Conservation (phyloP, 2,888 invertebrate species). For the Clostera curtula region DNA sequence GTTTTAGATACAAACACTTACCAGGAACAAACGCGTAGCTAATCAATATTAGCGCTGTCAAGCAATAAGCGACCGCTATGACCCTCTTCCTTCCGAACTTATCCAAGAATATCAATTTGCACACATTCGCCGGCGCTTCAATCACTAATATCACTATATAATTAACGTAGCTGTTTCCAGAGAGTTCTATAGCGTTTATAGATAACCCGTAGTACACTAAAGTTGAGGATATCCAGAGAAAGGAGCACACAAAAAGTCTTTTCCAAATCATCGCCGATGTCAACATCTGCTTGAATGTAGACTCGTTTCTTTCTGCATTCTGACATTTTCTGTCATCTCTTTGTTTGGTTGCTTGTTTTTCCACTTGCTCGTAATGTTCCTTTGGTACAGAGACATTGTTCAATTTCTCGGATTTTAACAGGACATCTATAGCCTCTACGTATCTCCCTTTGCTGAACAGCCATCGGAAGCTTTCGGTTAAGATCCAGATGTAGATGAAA, state of each 20-base stretch:
- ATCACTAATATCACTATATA: slow-evolving; percentile 79
- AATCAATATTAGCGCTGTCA: slow-evolving; percentile 78
- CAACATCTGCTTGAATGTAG: slow-evolving; percentile 52
- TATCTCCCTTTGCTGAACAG: slow-evolving; percentile 77
- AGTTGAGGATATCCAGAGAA: slow-evolving; percentile 86
- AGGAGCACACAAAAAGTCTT: slow-evolving; percentile 78
- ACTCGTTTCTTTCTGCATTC: slow-evolving; percentile 44
- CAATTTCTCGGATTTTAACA: slow-evolving; percentile 76
- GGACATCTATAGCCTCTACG: slow-evolving; percentile 77
- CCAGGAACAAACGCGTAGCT: slow-evolving; percentile 78
- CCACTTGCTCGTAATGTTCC: slow-evolving; percentile 60
- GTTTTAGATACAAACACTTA: slow-evolving; percentile 30
- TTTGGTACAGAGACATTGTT: slow-evolving; percentile 72
- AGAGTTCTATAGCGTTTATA: slow-evolving; percentile 83
- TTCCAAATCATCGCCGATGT: slow-evolving; percentile 72
- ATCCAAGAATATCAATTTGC: slow-evolving; percentile 78
- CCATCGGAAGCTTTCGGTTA: slow-evolving; percentile 65
- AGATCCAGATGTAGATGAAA: slow-evolving; percentile 55
- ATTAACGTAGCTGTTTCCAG: slow-evolving; percentile 85
- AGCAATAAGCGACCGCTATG: slow-evolving; percentile 75
- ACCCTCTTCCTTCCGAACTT: slow-evolving; percentile 79
- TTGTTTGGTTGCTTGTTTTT: slow-evolving; percentile 57
- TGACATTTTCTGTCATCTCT: slow-evolving; percentile 55
- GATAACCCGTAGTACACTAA: slow-evolving; percentile 88
- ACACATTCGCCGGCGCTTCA: slow-evolving; percentile 84